Evolutionary conservation across 2,113 vertebrate species (phyloP).

Genomic region (Noturus placidus): DNA sequence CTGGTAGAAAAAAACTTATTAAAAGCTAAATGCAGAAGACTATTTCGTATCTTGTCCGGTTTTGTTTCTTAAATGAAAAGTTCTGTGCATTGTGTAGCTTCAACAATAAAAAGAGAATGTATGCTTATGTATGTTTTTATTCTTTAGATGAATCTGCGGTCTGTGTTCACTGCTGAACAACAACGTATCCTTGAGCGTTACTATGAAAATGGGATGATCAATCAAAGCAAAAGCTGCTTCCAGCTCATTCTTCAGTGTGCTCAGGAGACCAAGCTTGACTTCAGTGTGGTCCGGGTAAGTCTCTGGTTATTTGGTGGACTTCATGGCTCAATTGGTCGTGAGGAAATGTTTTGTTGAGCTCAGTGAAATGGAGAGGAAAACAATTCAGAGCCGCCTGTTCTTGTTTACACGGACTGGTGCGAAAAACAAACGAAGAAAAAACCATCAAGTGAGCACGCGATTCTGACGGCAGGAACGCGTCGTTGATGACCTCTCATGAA

Average conservation of each 20-base stretch:
- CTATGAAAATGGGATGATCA: conserved; percentile 99
- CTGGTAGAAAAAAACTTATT: neutral
- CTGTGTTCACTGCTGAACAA: conserved; percentile 96
- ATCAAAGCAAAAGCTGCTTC: conserved; percentile 99
- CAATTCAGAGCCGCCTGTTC: neutral
- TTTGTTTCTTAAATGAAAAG: neutral
- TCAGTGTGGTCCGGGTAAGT: conserved; percentile 97
- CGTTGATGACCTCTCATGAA: neutral
- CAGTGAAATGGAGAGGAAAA: neutral
- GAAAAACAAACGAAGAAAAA: neutral
- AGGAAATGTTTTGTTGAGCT: neutral
- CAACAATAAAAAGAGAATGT: neutral
- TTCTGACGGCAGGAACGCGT: neutral
- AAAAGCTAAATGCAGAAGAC: neutral
- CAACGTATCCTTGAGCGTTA: conserved; percentile 96
- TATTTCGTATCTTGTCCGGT: neutral
- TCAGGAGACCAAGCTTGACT: conserved; percentile 97
- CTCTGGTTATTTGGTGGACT: neutral
- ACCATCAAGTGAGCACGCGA: neutral
- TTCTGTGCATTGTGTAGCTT: neutral
- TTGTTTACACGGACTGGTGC: neutral
- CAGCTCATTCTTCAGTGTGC: conserved; percentile 98
- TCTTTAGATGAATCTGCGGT: conserved; percentile 98
- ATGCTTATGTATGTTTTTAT: conserved; percentile 38
- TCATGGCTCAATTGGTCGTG: neutral